A percentile compares a stretch with the other conserved stretches of the same genome.
phyloP scores from a whole-genome alignment of 1,140 invertebrate species.

The Medauroidea extradentata region DNA sequence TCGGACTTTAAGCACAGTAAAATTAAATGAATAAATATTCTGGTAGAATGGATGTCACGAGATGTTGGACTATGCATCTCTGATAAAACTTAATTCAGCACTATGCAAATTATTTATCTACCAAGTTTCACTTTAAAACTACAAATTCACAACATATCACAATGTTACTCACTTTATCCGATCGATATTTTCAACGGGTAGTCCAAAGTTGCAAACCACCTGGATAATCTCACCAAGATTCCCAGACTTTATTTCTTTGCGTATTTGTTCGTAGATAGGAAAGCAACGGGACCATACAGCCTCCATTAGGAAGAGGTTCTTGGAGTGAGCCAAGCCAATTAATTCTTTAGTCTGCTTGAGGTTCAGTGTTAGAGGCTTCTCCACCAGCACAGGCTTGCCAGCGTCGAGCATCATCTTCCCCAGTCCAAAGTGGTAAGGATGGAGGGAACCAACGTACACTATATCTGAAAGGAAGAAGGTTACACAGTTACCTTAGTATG shows the following conservation, averaged over 20 bases:
- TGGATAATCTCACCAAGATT: constrained; percentile 66
- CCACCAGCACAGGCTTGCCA: constrained; percentile 78
- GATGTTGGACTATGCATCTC: too few species aligned
- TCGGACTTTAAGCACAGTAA: too few species aligned
- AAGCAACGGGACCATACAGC: constrained; percentile 80
- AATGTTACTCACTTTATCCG: too few species aligned
- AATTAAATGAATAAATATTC: too few species aligned
- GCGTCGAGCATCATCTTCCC: constrained; percentile 63
- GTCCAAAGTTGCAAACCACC: constrained; percentile 64
- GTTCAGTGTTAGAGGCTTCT: constrained; percentile 78
- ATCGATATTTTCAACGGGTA: too few species aligned
- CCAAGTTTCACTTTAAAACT: too few species aligned
- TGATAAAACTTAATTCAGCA: too few species aligned
- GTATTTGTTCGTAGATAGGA: constrained; percentile 64
- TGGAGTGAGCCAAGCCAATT: constrained; percentile 51
- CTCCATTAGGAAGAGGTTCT: constrained; percentile 78
- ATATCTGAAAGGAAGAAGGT: constrained; percentile 63
- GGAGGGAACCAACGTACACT: constrained; percentile 70
- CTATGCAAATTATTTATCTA: too few species aligned
- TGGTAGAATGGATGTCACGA: too few species aligned
- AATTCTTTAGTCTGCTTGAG: constrained; percentile 57
- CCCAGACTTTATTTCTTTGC: constrained; percentile 53
- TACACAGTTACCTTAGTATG: too few species aligned
- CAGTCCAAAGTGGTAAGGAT: constrained; percentile 61
- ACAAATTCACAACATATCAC: too few species aligned